Conservation (phyloP, 2,888 invertebrate species). For the Eupsilia transversa region DNA sequence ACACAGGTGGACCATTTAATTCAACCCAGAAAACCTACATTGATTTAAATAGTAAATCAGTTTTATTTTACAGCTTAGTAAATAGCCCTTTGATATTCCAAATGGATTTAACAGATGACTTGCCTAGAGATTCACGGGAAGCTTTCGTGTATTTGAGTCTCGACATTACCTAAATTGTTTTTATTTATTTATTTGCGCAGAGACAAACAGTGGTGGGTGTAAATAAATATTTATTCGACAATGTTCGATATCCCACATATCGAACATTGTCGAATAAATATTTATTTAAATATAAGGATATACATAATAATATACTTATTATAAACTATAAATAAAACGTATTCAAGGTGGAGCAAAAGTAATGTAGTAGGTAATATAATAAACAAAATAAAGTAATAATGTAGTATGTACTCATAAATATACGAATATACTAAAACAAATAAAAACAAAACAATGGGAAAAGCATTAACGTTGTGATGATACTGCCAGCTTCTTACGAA, state of each 20-base stretch:
- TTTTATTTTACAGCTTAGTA: not conserved
- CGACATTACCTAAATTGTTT: not conserved
- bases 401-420: not conserved
- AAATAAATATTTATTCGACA: too few species aligned
- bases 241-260: too few species aligned
- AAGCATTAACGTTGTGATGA: not conserved
- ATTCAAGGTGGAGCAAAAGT: too few species aligned
- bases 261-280: too few species aligned
- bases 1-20: not conserved
- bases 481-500: not conserved
- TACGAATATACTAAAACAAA: not conserved
- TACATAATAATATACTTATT: too few species aligned
- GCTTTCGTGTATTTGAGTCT: not conserved
- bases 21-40: not conserved
- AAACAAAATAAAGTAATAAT: too few species aligned
- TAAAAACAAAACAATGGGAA: not conserved
- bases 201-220: not conserved
- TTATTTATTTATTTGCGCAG: not conserved
- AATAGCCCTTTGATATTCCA: constrained; percentile 9
- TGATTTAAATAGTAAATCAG: not conserved
- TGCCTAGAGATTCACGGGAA: not conserved
- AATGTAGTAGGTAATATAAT: too few species aligned
- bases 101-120: constrained; percentile 17
- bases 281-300: too few species aligned
- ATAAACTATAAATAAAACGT: too few species aligned